Percentiles rank a stretch among this genome's conserved stretches.
phyloP scores from a whole-genome alignment of 2,888 invertebrate species.

The Rhagonycha lutea region DNA sequence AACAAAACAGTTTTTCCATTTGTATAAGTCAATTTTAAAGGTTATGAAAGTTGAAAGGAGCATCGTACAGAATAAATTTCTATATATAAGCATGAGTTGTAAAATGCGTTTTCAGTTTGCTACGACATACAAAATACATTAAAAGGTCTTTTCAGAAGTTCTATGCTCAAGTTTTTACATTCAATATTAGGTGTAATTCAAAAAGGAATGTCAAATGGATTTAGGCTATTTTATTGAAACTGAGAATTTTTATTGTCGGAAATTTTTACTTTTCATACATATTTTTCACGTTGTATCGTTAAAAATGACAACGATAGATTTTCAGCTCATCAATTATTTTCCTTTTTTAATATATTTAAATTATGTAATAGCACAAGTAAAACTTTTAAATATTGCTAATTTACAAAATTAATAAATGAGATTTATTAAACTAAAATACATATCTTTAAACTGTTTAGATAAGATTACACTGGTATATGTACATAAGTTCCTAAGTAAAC shows the following conservation, averaged over 20 bases:
- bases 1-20: not conserved
- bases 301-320: not conserved
- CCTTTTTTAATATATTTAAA: not conserved
- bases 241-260: not conserved
- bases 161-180: not conserved
- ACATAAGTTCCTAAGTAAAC: not conserved
- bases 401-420: not conserved
- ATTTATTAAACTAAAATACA: not conserved
- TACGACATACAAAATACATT: not conserved
- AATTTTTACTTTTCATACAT: not conserved
- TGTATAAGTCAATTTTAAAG: not conserved
- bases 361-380: not conserved
- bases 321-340: not conserved
- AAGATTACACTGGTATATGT: not conserved
- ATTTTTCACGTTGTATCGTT: not conserved
- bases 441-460: not conserved
- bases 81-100: not conserved
- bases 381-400: not conserved
- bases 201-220: not conserved
- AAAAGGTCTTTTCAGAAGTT: not conserved
- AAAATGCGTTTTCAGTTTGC: not conserved
- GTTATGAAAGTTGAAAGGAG: not conserved
- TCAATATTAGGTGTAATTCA: not conserved
- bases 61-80: not conserved
- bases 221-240: not conserved